These are phyloP conservation scores for Amblyjoppa proteus DNA, from an alignment of 2,888 invertebrate species.

Conservation along the genomic window DNA sequence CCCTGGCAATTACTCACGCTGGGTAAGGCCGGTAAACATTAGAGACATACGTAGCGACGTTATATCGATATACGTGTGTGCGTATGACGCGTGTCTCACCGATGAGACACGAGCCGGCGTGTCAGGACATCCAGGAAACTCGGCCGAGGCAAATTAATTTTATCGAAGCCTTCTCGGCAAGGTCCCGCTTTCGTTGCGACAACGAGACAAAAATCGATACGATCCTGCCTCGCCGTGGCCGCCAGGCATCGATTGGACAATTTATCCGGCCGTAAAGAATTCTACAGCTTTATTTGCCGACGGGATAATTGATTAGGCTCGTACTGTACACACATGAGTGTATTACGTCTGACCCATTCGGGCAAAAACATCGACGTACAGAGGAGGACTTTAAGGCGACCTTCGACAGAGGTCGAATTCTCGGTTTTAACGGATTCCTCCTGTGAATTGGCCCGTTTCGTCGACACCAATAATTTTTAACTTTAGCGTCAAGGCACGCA, in stretches of 20 bases:
- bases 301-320: constrained; percentile 15
- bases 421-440: constrained; percentile 2
- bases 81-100: neutral
- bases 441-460: constrained; percentile 19
- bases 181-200: constrained; percentile 12
- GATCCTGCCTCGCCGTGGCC: constrained; percentile 4
- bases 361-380: neutral
- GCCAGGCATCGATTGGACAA: constrained; percentile 46
- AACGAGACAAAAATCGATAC: constrained; percentile 42
- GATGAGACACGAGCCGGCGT: constrained; percentile 28
- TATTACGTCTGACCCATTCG: neutral
- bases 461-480: neutral
- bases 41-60: neutral
- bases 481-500: neutral
- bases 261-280: constrained; percentile 45
- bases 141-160: constrained; percentile 62
- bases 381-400: neutral
- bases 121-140: constrained; percentile 27
- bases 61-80: constrained; percentile 4
- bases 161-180: constrained; percentile 40
- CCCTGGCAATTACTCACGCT: constrained; percentile 59
- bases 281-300: constrained; percentile 14
- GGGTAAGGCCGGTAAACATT: constrained; percentile 63
- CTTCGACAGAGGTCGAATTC: neutral
- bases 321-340: neutral